phyloP scores from a whole-genome alignment of 2,888 invertebrate species.

The Oxytorus armatus region DNA sequence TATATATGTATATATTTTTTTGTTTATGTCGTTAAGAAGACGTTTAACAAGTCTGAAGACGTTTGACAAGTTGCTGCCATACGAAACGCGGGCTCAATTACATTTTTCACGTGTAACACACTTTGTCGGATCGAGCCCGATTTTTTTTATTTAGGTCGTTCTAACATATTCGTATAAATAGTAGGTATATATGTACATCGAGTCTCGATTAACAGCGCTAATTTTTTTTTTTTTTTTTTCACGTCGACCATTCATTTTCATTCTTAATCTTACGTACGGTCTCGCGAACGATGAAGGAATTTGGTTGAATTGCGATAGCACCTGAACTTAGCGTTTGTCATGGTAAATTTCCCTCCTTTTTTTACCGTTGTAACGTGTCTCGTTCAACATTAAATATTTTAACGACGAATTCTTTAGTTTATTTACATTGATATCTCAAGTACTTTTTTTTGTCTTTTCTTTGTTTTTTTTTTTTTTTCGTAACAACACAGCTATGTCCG shows the following conservation, averaged over 20 bases:
- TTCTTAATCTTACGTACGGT: constrained; percentile 21
- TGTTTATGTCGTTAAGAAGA: too few relatives aligned
- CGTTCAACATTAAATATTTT: constrained; percentile 49
- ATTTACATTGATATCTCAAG: constrained; percentile 57
- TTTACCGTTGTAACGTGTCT: constrained; percentile 10
- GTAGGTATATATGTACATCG: constrained; percentile 56
- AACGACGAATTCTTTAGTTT: constrained; percentile 39
- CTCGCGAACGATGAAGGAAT: not conserved
- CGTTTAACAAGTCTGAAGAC: too few relatives aligned
- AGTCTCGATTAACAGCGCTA: constrained; percentile 38
- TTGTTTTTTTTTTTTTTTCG: constrained; percentile 1
- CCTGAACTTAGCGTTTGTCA: constrained; percentile 20
- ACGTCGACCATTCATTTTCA: not conserved
- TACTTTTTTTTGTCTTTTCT: constrained; percentile 44
- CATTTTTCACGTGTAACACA: too few relatives aligned
- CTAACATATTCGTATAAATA: constrained; percentile 65
- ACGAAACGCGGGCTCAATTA: too few relatives aligned
- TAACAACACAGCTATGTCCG: constrained; percentile 33
- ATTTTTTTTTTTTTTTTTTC: constrained; percentile 36
- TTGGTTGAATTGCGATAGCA: constrained; percentile 25
- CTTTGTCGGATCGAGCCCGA: constrained; percentile 15
- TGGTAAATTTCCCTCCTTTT: constrained; percentile 3
- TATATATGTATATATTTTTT: too few relatives aligned
- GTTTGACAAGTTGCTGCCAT: too few relatives aligned
- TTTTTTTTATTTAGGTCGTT: constrained; percentile 29